A percentile compares a stretch with the other conserved stretches of the same genome.
Conservation (phyloP, 2,888 invertebrate genomes). For the Pandemis heparana region DNA sequence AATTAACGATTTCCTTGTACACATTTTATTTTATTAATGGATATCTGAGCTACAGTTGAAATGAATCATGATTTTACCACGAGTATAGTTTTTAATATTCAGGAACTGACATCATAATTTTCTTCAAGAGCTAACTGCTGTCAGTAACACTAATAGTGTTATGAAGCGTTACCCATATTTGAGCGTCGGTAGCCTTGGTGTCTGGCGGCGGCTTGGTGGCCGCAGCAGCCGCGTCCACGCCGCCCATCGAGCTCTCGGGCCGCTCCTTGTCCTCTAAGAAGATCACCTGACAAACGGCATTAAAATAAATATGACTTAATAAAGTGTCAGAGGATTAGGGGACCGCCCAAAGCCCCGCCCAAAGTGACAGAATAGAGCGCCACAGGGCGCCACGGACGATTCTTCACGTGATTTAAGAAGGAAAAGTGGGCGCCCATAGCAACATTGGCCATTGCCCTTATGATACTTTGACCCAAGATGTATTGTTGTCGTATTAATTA, state of each 20-base stretch:
- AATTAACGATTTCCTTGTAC: conserved; percentile 3
- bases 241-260: conserved; percentile 71
- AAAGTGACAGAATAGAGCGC: neutral
- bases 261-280: conserved; percentile 82
- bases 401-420: too few species aligned
- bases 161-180: conserved; percentile 67
- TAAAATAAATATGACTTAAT: too few species aligned
- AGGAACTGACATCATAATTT: too few species aligned
- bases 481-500: too few species aligned
- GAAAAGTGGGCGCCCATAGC: too few species aligned
- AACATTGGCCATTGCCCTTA: too few species aligned
- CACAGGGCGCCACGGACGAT: too few species aligned
- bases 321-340: neutral
- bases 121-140: neutral
- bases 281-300: conserved; percentile 68
- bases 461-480: too few species aligned
- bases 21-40: neutral
- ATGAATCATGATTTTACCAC: neutral
- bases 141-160: neutral
- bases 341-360: neutral
- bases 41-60: neutral
- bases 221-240: conserved; percentile 55
- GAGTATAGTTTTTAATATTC: neutral
- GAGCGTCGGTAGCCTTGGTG: conserved; percentile 61
- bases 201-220: conserved; percentile 53